Conservation (phyloP, 1,140 invertebrate species). For the Dinoponera quadriceps region DNA sequence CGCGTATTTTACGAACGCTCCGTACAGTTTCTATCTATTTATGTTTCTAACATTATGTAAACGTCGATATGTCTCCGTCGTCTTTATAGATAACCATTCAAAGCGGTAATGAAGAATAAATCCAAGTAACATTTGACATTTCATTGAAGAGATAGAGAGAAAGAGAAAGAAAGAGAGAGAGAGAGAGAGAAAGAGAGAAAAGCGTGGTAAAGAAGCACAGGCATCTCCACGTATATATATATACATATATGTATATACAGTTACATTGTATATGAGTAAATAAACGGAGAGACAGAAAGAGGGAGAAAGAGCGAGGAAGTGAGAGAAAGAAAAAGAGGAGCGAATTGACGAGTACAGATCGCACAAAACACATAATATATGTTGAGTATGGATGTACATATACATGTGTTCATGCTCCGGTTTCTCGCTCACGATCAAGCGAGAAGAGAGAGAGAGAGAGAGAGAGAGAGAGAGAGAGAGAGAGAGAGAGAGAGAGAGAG, state of each 20-base stretch:
- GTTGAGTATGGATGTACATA: conserved; percentile 67
- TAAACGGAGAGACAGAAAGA: conserved; percentile 26
- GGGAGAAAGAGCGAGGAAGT: conserved; percentile 50
- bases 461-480: neutral
- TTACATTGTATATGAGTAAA: conserved; percentile 60
- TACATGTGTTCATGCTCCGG: conserved; percentile 71
- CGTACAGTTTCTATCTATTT: conserved; percentile 2
- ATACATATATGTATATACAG: conserved; percentile 64
- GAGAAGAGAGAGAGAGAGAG: conserved; percentile 41
- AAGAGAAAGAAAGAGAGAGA: conserved; percentile 14
- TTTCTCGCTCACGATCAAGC: conserved; percentile 46
- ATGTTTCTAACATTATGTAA: conserved; percentile 45
- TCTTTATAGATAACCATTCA: conserved; percentile 72
- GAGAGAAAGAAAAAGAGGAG: conserved; percentile 45
- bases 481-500: neutral
- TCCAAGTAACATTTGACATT: conserved; percentile 70
- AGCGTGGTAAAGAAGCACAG: conserved; percentile 73
- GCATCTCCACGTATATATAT: conserved; percentile 67
- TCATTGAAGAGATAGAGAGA: conserved; percentile 56
- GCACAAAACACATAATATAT: conserved; percentile 64
- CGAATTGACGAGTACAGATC: conserved; percentile 46
- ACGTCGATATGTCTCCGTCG: conserved; percentile 40
- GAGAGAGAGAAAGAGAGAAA: conserved; percentile 38
- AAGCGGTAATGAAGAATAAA: conserved; percentile 69
- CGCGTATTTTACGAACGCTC: conserved; percentile 1